Base-by-base conservation (phyloP, 2,797 vertebrate genomes). In the Tarsius wallacei region DNA sequence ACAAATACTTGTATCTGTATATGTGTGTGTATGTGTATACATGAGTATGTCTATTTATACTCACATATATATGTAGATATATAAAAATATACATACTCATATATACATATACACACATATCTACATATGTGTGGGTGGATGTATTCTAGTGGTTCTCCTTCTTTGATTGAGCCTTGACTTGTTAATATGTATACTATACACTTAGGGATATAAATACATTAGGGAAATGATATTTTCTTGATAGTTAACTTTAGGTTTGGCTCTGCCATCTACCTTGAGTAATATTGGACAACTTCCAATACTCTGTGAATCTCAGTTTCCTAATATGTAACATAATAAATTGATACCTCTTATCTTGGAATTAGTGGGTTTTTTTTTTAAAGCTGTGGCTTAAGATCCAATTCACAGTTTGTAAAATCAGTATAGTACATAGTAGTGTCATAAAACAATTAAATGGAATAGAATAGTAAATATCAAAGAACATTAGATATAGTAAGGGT, bases 251-350 rank as follows among this genome's bases (percentile, higher is more conserved):
- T 84, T 13, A 74, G 77, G 19, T 21, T 71, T 51, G 80, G 36
- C 31, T 82, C 55, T 87, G 51, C 55, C 83, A 71, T 92, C 91
- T n/a, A 7, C 49, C 33, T 76, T 87, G 11, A 95, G 16, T 80
- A 61, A 81, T n/a, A 80, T 2, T 59, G 53, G 49, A 33, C 19
- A 71, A 70, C 68, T 66, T 47, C 2, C 4, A 28, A n/a, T 70
- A 87, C 49, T 94, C 78, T 36, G n/a, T 73, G 55, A 87, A 66
- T 76, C 26, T 93, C 21, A 24, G 36, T 77, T 81, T 91, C 59
- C 61, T 90, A 28, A 22, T 84, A 66, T 87, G 33, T 47, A 55
- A 57, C n/a, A 59, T 64, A 61, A 84, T 53, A 73, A 11, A 74
- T 66, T 57, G 71, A 33, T 90, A 31, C 26, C 33, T 22, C 19